Evolutionary conservation across 2,797 vertebrate species (phyloP), one percentile per base, ranked within the genome.

Genomic region (Octomys mimax): DNA sequence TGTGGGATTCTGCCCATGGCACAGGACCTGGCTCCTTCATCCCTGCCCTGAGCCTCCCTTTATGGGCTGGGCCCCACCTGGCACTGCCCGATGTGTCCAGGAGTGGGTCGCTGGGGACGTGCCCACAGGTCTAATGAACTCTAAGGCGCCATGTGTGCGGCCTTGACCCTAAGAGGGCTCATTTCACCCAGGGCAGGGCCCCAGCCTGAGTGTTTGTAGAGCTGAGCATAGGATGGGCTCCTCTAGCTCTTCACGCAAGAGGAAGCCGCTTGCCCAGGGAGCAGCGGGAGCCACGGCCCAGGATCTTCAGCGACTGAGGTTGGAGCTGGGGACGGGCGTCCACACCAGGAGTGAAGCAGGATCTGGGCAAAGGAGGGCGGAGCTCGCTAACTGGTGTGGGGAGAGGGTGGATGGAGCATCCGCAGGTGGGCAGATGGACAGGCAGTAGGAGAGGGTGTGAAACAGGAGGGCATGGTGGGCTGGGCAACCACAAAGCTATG

Each of bases 1-100:
- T 4, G 9, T 6, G 14, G 24, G 59, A 77, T 19, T 11, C 46
- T 14, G 1, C 5, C 59, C 42, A 1, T 5, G 16, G 77, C 2
- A 6, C 0, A 2, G 59, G 22, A n/a, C 28, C 70, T 28, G 7
- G n/a, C 16, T 3, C 7, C 1, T 0, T 1, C 1, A 18, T 39
- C 36, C 24, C 5, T 18, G 1, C 36, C 11, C 1, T 18, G 42
- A 6, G 46, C 18, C 42, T 2, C 24, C 1, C 24, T 7, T 16
- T 73, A n/a, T 13, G 26, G 1, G 31, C 36, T 4, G 28, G 73
- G 9, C 22, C 22, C 46, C 22, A 10, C 77, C 73, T 6, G 0
- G 1, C 0, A 0, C 14, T 13, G 18, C 87, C 61, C 28, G 6
- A 21, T 31, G 73, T 24, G 68, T 78, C 22, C 1, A 36, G 0